Base-by-base conservation (phyloP, 2,888 invertebrate species). In the Rotaria magnacalcarata region DNA sequence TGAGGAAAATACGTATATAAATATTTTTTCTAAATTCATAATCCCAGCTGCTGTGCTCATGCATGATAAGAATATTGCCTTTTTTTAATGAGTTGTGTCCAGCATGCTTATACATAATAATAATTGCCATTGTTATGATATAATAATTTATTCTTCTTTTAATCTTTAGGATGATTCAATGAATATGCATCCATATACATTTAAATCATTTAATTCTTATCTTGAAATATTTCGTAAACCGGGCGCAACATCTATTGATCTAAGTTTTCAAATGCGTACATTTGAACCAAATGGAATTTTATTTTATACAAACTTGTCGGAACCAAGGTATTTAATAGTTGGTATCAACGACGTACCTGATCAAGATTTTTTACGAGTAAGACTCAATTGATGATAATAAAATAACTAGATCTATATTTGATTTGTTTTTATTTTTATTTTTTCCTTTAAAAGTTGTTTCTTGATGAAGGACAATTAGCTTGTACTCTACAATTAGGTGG, bases 261-360 rank as follows among this genome's bases (percentile, higher is more conserved):
- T 90, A 19, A 85, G 87, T 27, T 89, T 91, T 85, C 89, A 90
- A 54, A 91, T 91, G 88, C 88, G 91, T 11, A 90, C 90, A 6
- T 90, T 90, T 86, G 90, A 90, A 87, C 88, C 88, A 14, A 90
- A 90, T 86, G 90, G 90, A 1, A 87, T 91, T 50, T 88, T 91
- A 34, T 88, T 90, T 47, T 88, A 89, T 84, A 89, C 89, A 85
- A 87, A 88, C 21, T 88, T 90, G 86, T 54, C 74, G 16, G 87
- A 86, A 14, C 56, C 56, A 21, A 88, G 88, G 50, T 50, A 84
- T 87, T 88, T 89, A 74, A 87, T 86, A 87, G 88, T 89, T 87
- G 87, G 88, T 86, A 84, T 41, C n/a, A 54, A 58, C 8, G 43
- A 80, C 47, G 47, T 80, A n/a, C 43, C 43, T 21, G 80, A 80